Evolutionary conservation across 2,888 invertebrate genomes (phyloP).

Genomic region (Drepanosiphum platanoidis): DNA sequence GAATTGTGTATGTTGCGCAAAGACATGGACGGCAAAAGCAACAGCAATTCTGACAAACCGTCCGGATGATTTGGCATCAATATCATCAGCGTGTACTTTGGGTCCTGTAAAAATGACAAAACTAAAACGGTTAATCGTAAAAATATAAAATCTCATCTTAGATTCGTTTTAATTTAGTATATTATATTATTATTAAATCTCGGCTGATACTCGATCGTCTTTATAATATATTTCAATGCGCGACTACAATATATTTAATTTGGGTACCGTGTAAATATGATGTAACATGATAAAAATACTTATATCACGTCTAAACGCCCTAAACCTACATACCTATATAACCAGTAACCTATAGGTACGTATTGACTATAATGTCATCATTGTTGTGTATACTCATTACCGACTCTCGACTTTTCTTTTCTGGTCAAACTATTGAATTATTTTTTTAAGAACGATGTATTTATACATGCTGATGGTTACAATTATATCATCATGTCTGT

Average conservation of each 20-base stretch:
- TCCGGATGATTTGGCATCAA: slow-evolving; percentile 74
- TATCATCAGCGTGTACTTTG: slow-evolving; percentile 79
- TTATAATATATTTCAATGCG: no score
- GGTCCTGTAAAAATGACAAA: slow-evolving; percentile 67
- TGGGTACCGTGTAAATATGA: no score
- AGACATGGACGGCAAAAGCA: slow-evolving; percentile 73
- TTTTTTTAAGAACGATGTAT: no score
- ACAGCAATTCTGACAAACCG: slow-evolving; percentile 74
- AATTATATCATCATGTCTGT: slow-evolving; percentile 25
- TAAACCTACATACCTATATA: no score
- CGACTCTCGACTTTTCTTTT: background rate
- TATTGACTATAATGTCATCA: background rate
- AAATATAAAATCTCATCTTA: background rate
- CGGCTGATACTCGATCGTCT: no score
- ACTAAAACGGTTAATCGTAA: slow-evolving; percentile 33
- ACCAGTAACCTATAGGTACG: no score
- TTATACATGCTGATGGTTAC: background rate
- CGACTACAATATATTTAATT: no score
- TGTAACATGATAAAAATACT: no score
- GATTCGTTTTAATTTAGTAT: no score
- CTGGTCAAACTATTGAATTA: background rate
- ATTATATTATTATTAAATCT: no score
- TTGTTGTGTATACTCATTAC: background rate
- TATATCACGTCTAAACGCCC: no score
- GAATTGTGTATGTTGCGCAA: slow-evolving; percentile 77